These are phyloP conservation scores for Phoebastria nigripes DNA, from an alignment of 2,797 vertebrate genomes.

Conservation along the genomic window DNA sequence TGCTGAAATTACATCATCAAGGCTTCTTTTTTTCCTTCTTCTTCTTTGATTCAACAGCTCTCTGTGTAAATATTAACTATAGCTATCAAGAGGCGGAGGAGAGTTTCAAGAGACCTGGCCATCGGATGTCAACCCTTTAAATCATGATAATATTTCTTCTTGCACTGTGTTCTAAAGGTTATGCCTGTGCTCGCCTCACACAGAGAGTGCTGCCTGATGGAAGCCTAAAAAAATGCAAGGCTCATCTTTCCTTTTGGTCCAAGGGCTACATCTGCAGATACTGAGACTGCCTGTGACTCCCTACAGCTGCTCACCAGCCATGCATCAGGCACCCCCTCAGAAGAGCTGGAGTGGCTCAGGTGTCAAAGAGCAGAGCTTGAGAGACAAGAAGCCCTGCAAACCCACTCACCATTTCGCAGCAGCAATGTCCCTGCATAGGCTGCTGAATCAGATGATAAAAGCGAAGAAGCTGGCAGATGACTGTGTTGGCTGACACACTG, in stretches of 20 bases:
- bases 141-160: conserved; percentile 37
- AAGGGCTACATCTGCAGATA: background rate
- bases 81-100: background rate
- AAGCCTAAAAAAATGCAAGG: background rate
- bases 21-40: background rate
- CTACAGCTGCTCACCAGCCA: background rate
- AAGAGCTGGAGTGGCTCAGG: background rate
- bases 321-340: background rate
- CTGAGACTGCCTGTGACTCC: background rate
- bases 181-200: background rate
- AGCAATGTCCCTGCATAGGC: background rate
- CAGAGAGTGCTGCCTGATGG: background rate
- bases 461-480: background rate
- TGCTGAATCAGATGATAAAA: background rate
- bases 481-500: background rate
- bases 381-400: background rate
- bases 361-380: background rate
- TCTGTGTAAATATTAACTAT: conserved; percentile 1
- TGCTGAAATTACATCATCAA: conserved; percentile 29
- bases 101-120: background rate
- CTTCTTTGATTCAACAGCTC: background rate
- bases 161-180: background rate
- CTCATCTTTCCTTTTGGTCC: background rate
- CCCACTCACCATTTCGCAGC: background rate
- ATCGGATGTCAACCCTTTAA: background rate